Conservation (phyloP, 2,113 vertebrate species). For the Benitochromis conjunctus region DNA sequence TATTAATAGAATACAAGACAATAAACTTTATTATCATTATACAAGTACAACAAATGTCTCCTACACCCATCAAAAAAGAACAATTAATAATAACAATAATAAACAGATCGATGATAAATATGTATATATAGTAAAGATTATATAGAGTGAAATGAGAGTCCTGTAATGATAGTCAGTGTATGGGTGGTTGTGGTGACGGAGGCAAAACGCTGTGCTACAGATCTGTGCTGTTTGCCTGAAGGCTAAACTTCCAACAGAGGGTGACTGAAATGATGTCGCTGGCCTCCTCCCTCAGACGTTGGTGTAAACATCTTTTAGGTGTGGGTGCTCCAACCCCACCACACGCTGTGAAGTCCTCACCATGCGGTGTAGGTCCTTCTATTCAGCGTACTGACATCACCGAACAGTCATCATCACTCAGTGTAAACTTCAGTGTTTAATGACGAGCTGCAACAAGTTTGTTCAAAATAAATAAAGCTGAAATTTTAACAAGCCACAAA, state of each 20-base stretch:
- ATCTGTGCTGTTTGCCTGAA: background rate
- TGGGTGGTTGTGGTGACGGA: background rate
- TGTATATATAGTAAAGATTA: background rate
- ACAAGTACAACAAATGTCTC: background rate
- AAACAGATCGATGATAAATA: background rate
- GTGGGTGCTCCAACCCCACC: background rate
- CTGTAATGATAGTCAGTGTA: background rate
- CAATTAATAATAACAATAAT: background rate
- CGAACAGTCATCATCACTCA: background rate
- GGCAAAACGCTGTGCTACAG: background rate
- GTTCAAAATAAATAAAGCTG: background rate
- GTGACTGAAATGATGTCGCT: background rate
- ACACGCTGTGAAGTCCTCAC: rapidly evolving
- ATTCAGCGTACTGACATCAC: background rate
- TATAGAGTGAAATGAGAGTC: no score
- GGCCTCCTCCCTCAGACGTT: background rate
- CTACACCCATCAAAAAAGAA: rapidly evolving
- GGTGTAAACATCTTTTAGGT: background rate
- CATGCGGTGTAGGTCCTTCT: background rate
- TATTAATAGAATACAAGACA: background rate
- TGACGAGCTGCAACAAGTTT: background rate
- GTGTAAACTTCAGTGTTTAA: background rate
- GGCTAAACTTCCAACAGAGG: background rate
- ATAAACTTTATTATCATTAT: background rate
- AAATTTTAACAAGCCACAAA: background rate